Conservation (phyloP, 1,140 invertebrate genomes). For the Megathymus violae region DNA sequence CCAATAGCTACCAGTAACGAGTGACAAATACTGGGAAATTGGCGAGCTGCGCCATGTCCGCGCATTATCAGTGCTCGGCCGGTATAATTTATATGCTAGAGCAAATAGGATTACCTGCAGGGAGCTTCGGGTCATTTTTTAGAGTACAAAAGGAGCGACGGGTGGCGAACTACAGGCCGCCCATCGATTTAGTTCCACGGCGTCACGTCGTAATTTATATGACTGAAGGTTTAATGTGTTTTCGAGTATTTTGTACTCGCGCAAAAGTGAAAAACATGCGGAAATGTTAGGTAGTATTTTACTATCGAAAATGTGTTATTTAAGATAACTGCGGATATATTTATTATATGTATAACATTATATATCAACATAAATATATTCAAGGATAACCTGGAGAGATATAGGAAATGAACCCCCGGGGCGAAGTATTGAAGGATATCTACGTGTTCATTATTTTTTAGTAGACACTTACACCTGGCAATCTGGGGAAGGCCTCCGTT, state of each 20-base stretch:
- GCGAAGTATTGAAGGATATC: not conserved
- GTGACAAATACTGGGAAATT: constrained; percentile 34
- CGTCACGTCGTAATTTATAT: constrained; percentile 28
- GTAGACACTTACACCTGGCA: constrained; percentile 14
- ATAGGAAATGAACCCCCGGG: too few relatives aligned
- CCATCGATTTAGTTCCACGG: constrained; percentile 27
- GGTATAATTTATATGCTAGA: constrained; percentile 53
- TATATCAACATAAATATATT: too few relatives aligned
- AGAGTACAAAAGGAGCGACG: constrained; percentile 27
- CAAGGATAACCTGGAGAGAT: too few relatives aligned
- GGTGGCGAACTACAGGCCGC: constrained; percentile 17
- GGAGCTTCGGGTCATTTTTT: constrained; percentile 47
- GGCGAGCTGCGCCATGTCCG: constrained; percentile 12
- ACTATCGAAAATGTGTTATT: too few relatives aligned
- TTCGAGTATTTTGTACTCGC: not conserved
- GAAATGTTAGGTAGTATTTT: too few relatives aligned
- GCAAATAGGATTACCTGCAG: constrained; percentile 50
- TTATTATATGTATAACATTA: too few relatives aligned
- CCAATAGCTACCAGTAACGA: constrained; percentile 32
- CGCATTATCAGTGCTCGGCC: constrained; percentile 36
- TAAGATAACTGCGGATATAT: too few relatives aligned
- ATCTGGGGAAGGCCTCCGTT: constrained; percentile 13
- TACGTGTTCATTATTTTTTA: constrained; percentile 11
- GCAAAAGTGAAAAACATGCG: not conserved
- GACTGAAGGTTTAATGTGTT: constrained; percentile 16